These are phyloP conservation scores for Antennarius maculatus DNA, from an alignment of 2,797 vertebrate genomes.

Conservation along the genomic window DNA sequence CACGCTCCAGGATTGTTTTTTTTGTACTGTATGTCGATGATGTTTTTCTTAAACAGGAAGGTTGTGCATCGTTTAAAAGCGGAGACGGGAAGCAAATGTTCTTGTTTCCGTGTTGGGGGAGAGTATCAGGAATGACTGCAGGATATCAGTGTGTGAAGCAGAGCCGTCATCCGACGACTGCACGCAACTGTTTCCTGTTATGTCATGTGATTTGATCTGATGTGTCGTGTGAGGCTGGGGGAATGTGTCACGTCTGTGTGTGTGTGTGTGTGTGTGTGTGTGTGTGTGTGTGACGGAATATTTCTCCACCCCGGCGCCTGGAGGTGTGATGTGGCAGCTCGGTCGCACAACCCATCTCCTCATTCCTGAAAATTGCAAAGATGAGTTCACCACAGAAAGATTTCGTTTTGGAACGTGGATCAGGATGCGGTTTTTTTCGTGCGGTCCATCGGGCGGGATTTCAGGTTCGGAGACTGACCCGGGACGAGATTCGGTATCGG, in stretches of 20 bases:
- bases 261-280: slow-evolving; percentile 26
- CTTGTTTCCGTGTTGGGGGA: slow-evolving; percentile 26
- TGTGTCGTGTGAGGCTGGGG: slow-evolving; percentile 40
- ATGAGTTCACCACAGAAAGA: not conserved
- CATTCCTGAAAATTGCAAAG: not conserved
- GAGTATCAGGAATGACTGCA: slow-evolving; percentile 30
- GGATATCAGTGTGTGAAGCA: slow-evolving; percentile 46
- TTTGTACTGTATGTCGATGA: too few species aligned
- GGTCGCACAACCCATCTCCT: slow-evolving; percentile 12
- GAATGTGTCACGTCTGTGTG: slow-evolving; percentile 30
- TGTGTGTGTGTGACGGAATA: slow-evolving; percentile 19
- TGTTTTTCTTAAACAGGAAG: not conserved
- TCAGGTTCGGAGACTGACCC: not conserved
- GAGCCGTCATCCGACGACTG: slow-evolving; percentile 46
- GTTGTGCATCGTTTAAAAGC: not conserved
- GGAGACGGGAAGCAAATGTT: too few species aligned
- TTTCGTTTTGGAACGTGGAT: too few species aligned
- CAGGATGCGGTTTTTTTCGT: too few species aligned
- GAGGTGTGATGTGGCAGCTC: slow-evolving; percentile 27
- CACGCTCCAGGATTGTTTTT: too few species aligned
- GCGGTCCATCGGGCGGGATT: too few species aligned
- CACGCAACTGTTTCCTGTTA: slow-evolving; percentile 45
- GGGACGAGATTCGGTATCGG: slow-evolving; percentile 1
- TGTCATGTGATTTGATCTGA: slow-evolving; percentile 47
- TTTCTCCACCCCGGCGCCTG: slow-evolving; percentile 28